These are phyloP conservation scores for Chalcosyrphus nemorum DNA, from an alignment of 2,888 invertebrate genomes.

Conservation along the genomic window DNA sequence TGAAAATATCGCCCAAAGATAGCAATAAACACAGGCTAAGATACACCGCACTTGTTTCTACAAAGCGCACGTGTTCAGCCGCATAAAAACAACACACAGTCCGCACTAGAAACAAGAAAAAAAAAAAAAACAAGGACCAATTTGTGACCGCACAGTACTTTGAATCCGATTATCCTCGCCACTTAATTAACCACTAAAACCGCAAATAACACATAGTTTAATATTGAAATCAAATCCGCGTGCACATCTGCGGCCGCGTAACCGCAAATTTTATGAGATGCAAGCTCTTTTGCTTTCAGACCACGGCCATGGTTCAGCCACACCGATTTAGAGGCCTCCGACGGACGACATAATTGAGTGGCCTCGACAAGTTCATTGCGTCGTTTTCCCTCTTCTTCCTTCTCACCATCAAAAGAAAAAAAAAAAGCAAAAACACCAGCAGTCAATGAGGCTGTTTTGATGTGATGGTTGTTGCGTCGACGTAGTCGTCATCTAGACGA, in stretches of 20 bases:
- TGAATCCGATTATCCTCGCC: conserved; percentile 64
- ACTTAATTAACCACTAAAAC: conserved; percentile 71
- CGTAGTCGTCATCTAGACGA: conserved; percentile 1
- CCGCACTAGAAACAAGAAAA: no score
- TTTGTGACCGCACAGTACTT: conserved; percentile 31
- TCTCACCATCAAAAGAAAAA: no score
- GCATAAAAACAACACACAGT: no score
- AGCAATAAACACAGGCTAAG: background rate
- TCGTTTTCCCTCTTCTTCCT: background rate
- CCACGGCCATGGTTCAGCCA: conserved; percentile 20
- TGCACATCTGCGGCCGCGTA: conserved; percentile 53
- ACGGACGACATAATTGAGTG: conserved; percentile 67
- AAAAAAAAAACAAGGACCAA: conserved; percentile 33
- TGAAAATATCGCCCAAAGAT: background rate
- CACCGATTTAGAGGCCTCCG: conserved; percentile 33
- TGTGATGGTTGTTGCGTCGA: conserved; percentile 28
- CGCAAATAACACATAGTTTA: conserved; percentile 72
- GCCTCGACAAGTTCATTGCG: conserved; percentile 55
- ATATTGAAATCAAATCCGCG: conserved; percentile 70
- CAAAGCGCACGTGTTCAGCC: conserved; percentile 5
- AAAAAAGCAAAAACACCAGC: conserved; percentile 16
- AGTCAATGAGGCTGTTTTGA: conserved; percentile 1
- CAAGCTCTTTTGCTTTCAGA: conserved; percentile 36
- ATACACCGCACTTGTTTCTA: background rate
- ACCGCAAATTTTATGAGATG: conserved; percentile 65